Conservation (phyloP, 2,888 invertebrate species). For the Aspidiotus rigidus region DNA sequence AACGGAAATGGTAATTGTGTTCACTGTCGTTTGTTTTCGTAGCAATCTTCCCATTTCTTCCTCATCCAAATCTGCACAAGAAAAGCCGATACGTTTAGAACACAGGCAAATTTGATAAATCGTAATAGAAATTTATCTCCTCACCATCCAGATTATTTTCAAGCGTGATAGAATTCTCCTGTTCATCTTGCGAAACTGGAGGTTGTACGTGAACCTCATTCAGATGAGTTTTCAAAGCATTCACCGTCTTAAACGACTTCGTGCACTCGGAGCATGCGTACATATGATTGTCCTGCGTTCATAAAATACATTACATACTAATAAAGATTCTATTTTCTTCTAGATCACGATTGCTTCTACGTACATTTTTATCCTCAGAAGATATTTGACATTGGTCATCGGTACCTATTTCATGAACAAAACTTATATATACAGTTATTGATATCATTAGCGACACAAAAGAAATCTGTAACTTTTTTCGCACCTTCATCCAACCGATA, state of each 20-base stretch:
- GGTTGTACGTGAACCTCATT: not conserved
- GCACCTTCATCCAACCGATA: too few relatives aligned
- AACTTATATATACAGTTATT: too few relatives aligned
- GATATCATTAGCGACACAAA: too few relatives aligned
- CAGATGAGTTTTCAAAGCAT: not conserved
- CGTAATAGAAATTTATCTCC: not conserved
- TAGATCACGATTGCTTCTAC: too few relatives aligned
- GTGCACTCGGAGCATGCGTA: not conserved
- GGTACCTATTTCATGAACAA: too few relatives aligned
- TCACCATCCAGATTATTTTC: slow-evolving; percentile 22
- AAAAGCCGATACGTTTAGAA: not conserved
- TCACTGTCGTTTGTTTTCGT: slow-evolving; percentile 17
- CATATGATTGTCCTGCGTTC: not conserved
- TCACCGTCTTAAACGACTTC: not conserved
- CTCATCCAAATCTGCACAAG: slow-evolving; percentile 17
- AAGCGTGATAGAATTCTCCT: slow-evolving; percentile 11
- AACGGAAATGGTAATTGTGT: slow-evolving; percentile 11
- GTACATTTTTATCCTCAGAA: too few relatives aligned
- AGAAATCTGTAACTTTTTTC: too few relatives aligned
- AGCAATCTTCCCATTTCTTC: slow-evolving; percentile 14
- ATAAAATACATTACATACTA: too few relatives aligned
- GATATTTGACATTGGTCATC: too few relatives aligned
- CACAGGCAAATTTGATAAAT: not conserved
- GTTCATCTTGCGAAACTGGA: not conserved
- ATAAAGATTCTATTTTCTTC: too few relatives aligned